A percentile compares a stretch with the other conserved stretches of the same genome.
These are phyloP conservation scores for Drosophila nr. perissopoda DNA, from an alignment of 2,888 invertebrate species.

Conservation along the genomic window DNA sequence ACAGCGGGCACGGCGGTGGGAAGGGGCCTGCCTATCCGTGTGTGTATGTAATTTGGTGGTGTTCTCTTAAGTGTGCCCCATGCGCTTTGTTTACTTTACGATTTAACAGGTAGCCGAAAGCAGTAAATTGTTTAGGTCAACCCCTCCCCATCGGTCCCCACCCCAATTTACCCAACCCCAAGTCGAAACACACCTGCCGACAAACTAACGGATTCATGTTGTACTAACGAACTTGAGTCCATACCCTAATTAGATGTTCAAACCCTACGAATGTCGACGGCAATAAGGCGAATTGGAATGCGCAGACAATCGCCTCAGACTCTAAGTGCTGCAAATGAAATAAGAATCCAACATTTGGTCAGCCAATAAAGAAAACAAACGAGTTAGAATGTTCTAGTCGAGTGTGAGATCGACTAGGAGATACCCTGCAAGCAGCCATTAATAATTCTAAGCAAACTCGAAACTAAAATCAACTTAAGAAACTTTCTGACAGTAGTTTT, in stretches of 20 bases:
- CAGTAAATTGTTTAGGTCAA: constrained; percentile 39
- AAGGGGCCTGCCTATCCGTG: neutral
- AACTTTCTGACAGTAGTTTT: neutral
- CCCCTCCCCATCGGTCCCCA: neutral
- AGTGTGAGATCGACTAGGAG: neutral
- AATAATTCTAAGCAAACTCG: neutral
- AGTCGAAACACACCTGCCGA: constrained; percentile 1
- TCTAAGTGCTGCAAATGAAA: constrained; percentile 41
- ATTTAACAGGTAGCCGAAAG: constrained; percentile 73
- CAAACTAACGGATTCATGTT: constrained; percentile 37
- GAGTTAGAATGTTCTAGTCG: neutral
- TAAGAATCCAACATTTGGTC: constrained; percentile 9
- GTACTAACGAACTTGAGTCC: constrained; percentile 38
- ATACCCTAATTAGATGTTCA: constrained; percentile 54
- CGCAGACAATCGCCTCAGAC: constrained; percentile 28
- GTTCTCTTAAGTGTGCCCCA: constrained; percentile 58
- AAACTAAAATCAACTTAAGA: neutral
- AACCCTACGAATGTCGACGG: constrained; percentile 24
- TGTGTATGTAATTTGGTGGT: constrained; percentile 59
- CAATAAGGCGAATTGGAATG: constrained; percentile 11
- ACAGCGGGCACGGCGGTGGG: constrained; percentile 12
- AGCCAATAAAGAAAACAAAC: constrained; percentile 5
- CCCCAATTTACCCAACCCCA: neutral
- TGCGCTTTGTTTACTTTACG: constrained; percentile 69
- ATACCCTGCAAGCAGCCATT: neutral